A percentile compares a stretch with the other conserved stretches of the same genome.
Conservation (phyloP, 2,888 invertebrate species). For the Spodoptera exigua region DNA sequence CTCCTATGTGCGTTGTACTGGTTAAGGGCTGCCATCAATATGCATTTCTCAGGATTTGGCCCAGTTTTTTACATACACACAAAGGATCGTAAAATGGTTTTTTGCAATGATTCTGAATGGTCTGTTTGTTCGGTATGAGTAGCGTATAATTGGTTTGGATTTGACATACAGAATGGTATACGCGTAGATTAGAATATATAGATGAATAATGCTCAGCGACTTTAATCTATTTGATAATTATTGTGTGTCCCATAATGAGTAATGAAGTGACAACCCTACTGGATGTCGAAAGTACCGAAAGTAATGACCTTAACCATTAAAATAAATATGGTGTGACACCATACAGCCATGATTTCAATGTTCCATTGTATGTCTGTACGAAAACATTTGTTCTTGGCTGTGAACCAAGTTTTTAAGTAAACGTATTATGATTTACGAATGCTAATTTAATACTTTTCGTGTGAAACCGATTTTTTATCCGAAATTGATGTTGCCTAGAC, state of each 20-base stretch:
- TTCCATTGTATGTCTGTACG: constrained; percentile 49
- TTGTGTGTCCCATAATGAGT: not conserved
- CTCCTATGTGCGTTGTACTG: too few species aligned
- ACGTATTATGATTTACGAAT: constrained; percentile 50
- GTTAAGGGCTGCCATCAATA: constrained; percentile 57
- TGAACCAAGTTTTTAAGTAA: constrained; percentile 53
- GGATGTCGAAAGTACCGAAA: constrained; percentile 43
- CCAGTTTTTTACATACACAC: constrained; percentile 45
- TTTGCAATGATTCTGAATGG: constrained; percentile 1
- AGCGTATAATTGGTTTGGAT: constrained; percentile 1
- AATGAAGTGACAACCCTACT: constrained; percentile 32
- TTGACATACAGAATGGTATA: not conserved
- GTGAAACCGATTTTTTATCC: constrained; percentile 33
- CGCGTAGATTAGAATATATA: not conserved
- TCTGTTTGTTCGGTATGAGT: not conserved
- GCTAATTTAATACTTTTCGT: constrained; percentile 49
- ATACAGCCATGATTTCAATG: constrained; percentile 55
- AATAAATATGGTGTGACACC: constrained; percentile 60
- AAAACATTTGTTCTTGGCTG: constrained; percentile 57
- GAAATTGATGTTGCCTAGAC: constrained; percentile 36
- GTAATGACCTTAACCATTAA: constrained; percentile 57
- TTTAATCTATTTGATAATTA: not conserved
- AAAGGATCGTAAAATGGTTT: constrained; percentile 13
- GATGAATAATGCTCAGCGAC: not conserved
- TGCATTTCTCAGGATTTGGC: constrained; percentile 55